Base-by-base conservation (phyloP, 2,113 vertebrate species). In the Rousettus leschenaultii region DNA sequence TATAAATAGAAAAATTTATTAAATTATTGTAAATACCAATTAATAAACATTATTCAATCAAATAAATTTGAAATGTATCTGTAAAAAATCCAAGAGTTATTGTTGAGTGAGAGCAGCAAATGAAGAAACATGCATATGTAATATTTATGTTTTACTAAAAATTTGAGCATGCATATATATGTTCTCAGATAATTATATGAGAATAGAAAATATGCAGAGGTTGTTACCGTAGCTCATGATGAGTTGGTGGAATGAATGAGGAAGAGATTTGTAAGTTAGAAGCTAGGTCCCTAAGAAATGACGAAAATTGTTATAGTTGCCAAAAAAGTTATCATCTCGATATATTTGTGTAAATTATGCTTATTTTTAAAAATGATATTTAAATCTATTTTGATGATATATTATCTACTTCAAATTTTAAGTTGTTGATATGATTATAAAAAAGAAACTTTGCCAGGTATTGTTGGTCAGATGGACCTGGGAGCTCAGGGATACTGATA, bases 401-500 rank as follows among this genome's bases (percentile, higher is more conserved):
- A 33, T 24, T 3, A 6, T 21, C 35, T 33, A n/a, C 11, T 16
- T 92, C 26, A 65, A 87, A 71, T n/a, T 3, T 61, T 40, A 79
- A 24, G 28, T 71, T 73, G 0, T 38, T 82, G 11, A 65, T 12
- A 21, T 28, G 16, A 4, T 70, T 77, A 28, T 88, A 66, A 70
- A 77, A 77, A 87, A 15, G 55, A n/a, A 74, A 6, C 4, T 16
- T 12, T 0, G 3, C 22, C 3, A 4, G 12, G 7, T 65, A 53
- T 73, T 51, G 16, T 40, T 84, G 16, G 18, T 61, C 26, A 43
- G 57, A 33, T 79, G 43, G 33, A 7, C 0, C 2, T 33, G n/a
- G 6, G 0, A n/a, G 10, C 0, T 2, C 14, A 11, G 28, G 6
- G 8, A 38, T 6, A 24, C 6, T 14, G 33, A 70, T 12, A 16